phyloP scores from a whole-genome alignment of 2,888 invertebrate genomes.

The Ashinkailepas kermadecensis region DNA sequence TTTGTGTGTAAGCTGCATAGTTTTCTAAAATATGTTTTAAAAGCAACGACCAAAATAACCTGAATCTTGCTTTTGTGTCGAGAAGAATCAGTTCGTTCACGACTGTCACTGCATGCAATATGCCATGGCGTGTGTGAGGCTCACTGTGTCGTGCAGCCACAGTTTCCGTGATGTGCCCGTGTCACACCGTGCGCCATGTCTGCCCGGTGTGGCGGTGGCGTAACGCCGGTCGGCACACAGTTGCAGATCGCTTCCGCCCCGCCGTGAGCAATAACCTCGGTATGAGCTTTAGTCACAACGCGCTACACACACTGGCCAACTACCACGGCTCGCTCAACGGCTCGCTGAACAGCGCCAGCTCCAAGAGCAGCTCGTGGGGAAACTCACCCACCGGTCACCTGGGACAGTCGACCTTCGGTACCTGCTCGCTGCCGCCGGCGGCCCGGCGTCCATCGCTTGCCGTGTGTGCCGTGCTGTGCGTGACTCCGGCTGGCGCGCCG shows the following conservation, averaged over 20 bases:
- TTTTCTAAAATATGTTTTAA: too few species aligned
- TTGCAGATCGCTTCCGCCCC: neutral
- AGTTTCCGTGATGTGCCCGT: too few species aligned
- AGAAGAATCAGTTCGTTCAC: too few species aligned
- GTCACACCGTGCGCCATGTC: too few species aligned
- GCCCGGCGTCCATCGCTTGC: neutral
- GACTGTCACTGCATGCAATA: too few species aligned
- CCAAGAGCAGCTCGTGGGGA: conserved; percentile 8
- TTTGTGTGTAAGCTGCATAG: too few species aligned
- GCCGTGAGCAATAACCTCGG: neutral
- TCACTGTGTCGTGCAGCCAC: too few species aligned
- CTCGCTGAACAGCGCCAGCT: conserved; percentile 7
- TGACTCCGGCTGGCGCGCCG: neutral
- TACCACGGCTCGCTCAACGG: conserved; percentile 5
- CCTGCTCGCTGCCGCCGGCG: neutral
- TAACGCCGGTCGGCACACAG: neutral
- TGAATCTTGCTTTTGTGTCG: too few species aligned
- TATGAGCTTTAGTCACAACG: conserved; percentile 22
- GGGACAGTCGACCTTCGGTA: neutral
- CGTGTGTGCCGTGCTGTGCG: neutral
- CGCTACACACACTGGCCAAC: neutral
- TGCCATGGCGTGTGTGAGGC: too few species aligned
- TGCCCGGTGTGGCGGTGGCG: too few species aligned
- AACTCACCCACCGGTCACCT: conserved; percentile 8
- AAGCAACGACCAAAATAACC: too few species aligned